Base-by-base conservation (phyloP, 2,113 vertebrate genomes). In the Gasterosteus aculeatus region DNA sequence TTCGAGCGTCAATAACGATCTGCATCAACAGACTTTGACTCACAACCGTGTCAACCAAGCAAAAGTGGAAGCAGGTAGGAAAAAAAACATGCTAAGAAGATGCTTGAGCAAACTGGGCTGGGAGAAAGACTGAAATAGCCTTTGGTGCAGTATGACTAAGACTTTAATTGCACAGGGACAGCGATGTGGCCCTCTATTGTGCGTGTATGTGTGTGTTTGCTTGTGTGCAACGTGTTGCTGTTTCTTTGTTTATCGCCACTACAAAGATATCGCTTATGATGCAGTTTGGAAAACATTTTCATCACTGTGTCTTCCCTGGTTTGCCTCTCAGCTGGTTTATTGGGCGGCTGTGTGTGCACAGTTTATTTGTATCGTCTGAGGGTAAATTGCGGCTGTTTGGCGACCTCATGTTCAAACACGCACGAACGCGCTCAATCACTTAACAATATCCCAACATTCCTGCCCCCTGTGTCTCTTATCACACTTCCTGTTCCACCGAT, bases 81-180 rank as follows among this genome's bases (percentile, higher is more conserved):
- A 58, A 68, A 53, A 66, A 66, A 63, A 72, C 59, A 78, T 60
- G 65, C 41, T 42, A 49, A 51, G 62, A 26, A 76, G 78, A 82
- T 85, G 85, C 61, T 60, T 69, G 51, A 78, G 77, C 78, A 88
- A 76, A 85, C 63, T 85, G 78, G 75, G 75, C 58, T 86, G 77
- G 64, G 85, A 76, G 75, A 78, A 26, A 63, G 83, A 81, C 86
- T 81, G 75, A 88, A 89, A 87, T 87, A 90, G 88, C 84, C 70
- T 76, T 78, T 87, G 87, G 88, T 22, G 78, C 82, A 86, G 78
- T 56, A 76, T 90, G 88, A 90, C 84, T 89, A 87, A 88, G 77
- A 84, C 75, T 87, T 78, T 89, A 84, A 90, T 87, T 90, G 86
- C 80, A 87, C 79, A 83, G 81, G 75, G 77, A 85, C 84, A 76